Conservation (phyloP, 2,113 vertebrate genomes). For the Thamnaconus septentrionalis region DNA sequence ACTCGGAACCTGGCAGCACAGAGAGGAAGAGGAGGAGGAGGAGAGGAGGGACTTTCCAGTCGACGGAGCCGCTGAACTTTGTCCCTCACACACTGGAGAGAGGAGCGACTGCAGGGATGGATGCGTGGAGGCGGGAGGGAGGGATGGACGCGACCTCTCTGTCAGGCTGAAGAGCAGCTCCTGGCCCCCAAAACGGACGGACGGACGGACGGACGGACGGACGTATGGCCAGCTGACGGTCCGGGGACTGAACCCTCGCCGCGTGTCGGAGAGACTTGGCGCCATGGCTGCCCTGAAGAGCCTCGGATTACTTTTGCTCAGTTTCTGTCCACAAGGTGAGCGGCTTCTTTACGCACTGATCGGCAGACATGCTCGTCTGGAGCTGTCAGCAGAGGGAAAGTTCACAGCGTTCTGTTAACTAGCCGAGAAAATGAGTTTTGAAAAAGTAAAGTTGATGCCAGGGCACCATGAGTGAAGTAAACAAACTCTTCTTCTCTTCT, state of each 20-base stretch:
- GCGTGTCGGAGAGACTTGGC: constrained; percentile 8
- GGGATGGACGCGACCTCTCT: constrained; percentile 37
- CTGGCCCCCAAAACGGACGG: too few relatives aligned
- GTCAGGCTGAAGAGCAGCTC: constrained; percentile 9
- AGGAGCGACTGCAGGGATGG: constrained; percentile 26
- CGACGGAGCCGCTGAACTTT: constrained; percentile 27
- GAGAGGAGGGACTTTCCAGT: constrained; percentile 37
- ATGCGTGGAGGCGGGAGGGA: constrained; percentile 18
- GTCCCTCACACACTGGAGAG: constrained; percentile 11
- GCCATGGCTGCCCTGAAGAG: constrained; percentile 57
- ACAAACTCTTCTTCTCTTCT: neutral
- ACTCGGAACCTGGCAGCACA: constrained; percentile 33
- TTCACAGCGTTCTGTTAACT: too few relatives aligned
- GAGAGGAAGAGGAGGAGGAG: constrained; percentile 38
- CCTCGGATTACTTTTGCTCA: constrained; percentile 55
- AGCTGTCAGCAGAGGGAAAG: too few relatives aligned
- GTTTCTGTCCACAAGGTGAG: constrained; percentile 59
- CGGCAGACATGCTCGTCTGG: too few relatives aligned
- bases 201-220: too few relatives aligned
- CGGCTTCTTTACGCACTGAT: neutral
- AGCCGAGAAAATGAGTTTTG: too few relatives aligned
- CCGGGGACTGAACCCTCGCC: too few relatives aligned
- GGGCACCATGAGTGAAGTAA: too few relatives aligned
- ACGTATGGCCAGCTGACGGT: too few relatives aligned
- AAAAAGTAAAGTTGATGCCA: too few relatives aligned